Conservation (phyloP, 1,140 invertebrate genomes). For the Nomia melanderi region DNA sequence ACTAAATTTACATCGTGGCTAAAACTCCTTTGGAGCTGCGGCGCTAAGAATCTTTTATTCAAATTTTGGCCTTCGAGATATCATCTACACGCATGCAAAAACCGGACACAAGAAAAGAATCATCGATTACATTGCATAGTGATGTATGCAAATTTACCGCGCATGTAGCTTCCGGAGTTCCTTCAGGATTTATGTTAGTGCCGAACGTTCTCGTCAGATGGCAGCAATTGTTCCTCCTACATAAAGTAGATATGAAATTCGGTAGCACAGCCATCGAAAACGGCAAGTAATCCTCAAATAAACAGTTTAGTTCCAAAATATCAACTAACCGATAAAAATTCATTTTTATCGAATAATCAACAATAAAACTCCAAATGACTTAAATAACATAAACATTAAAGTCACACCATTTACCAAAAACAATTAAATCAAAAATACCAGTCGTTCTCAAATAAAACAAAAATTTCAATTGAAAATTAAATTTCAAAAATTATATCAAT, state of each 20-base stretch:
- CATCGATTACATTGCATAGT: slow-evolving; percentile 4
- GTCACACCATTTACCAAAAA: not conserved
- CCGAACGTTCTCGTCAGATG: slow-evolving; percentile 24
- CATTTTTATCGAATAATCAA: not conserved
- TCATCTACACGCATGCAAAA: not conserved
- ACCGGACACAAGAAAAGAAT: not conserved
- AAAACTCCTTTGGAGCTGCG: not conserved
- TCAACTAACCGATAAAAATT: no score
- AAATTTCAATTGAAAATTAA: not conserved
- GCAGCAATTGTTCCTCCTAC: not conserved
- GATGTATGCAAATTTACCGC: slow-evolving; percentile 10
- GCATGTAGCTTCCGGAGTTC: not conserved
- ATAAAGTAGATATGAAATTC: not conserved
- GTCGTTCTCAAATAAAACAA: not conserved
- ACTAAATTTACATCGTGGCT: not conserved
- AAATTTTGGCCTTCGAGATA: not conserved
- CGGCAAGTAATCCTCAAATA: no score
- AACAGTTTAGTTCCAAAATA: no score
- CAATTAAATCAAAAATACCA: no score
- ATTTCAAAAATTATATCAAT: no score
- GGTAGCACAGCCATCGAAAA: no score
- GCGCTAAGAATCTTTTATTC: slow-evolving; percentile 5
- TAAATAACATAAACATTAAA: no score
- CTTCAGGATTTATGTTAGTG: slow-evolving; percentile 14
- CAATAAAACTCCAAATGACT: not conserved